phyloP scores from a whole-genome alignment of 2,113 vertebrate genomes.

The Pagrus major region DNA sequence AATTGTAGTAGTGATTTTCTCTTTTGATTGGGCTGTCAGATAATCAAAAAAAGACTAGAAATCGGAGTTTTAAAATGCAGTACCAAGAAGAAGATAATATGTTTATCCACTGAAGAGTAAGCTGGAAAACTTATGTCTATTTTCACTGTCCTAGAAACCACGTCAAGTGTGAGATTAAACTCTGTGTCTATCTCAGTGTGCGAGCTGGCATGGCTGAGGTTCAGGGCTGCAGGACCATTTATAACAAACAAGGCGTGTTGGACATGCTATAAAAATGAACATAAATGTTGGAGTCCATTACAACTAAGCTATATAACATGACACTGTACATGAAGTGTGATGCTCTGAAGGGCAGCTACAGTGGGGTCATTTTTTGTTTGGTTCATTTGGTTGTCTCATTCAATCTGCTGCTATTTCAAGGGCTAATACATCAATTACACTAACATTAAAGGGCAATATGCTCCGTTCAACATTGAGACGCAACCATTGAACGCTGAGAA shows the following conservation, averaged over 20 bases:
- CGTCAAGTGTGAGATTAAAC: background rate
- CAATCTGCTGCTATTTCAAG: background rate
- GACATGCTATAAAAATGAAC: constrained; percentile 32
- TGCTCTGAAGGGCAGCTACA: constrained; percentile 26
- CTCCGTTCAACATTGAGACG: too few species aligned
- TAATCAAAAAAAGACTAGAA: background rate
- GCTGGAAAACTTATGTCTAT: background rate
- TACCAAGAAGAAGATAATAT: background rate
- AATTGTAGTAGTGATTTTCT: background rate
- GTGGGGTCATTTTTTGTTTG: background rate
- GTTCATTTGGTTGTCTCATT: constrained; percentile 21
- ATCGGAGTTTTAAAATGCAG: background rate
- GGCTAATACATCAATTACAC: background rate
- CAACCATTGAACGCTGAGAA: too few species aligned
- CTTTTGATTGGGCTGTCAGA: background rate
- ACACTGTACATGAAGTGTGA: constrained; percentile 6
- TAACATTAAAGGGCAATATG: background rate
- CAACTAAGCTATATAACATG: constrained; percentile 3
- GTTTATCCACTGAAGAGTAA: background rate
- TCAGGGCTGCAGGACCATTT: constrained; percentile 13
- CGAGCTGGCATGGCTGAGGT: constrained; percentile 15
- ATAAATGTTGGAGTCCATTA: constrained; percentile 13
- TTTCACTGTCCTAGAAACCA: background rate
- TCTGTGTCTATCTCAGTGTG: constrained; percentile 8
- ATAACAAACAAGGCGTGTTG: background rate